Base-by-base conservation (phyloP, 2,797 vertebrate genomes). In the Lutjanus campechanus region DNA sequence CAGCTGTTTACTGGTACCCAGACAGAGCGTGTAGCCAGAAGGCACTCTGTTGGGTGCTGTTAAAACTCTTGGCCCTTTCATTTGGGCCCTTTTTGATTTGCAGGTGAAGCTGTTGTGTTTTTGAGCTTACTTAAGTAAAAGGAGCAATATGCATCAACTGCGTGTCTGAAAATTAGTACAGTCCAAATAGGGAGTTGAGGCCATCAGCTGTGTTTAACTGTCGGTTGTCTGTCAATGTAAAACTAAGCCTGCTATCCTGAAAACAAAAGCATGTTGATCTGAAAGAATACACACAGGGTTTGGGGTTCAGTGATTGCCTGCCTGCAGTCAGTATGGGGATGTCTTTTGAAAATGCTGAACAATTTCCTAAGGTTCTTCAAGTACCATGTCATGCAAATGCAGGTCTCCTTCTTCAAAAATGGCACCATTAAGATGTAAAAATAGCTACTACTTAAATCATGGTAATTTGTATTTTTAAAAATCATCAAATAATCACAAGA, bases 1-100 rank as follows among this genome's bases (percentile, higher is more conserved):
- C 94, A 95, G 94, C 93, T 95, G 94, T 90, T 92, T 89, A 77
- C 78, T 83, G 69, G 88, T 92, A 77, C 62, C 65, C 85, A 90
- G 91, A 91, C 87, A 73, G 81, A 84, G 67, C 68, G 15, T 76
- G n/a, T 76, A 73, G 87, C 90, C 93, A 93, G 90, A 92, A 86
- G 91, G 92, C 83, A 77, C 81, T 81, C 91, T 86, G 84, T 36
- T 73, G 87, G 87, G 82, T 68, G 78, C 76, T 85, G 68, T 78
- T 87, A 74, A 85, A 86, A 89, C 76, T 82, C 81, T 85, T 75
- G 22, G 60, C 69, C 69, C 79, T 89, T 82, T 91, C 54, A 88
- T 87, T 86, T 76, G 5, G 17, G 40, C 58, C 25, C 20, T 53
- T 60, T 81, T 87, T 85, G 29, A 89, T 81, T 71, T 79, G 25